Evolutionary conservation across 2,113 vertebrate genomes (phyloP), one percentile per base, ranked within the genome.

Genomic region (Ondatra zibethicus): DNA sequence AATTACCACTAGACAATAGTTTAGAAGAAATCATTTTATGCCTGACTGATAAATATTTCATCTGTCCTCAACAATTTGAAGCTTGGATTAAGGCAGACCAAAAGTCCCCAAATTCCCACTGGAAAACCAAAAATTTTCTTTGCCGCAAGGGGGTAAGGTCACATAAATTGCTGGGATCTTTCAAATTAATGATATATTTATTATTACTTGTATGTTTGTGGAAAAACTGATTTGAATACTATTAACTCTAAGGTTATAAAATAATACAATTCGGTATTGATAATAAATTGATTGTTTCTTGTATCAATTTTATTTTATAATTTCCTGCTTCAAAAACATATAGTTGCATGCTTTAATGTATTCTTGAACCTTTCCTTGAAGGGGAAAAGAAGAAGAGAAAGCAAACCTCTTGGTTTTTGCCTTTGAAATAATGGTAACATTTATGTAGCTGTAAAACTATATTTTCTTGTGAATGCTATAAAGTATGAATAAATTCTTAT

Each of bases 31-130:
- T 19, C 16, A 29, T 81, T 93, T 93, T 52, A 90, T 80, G 76
- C 84, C 50, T 91, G 45, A 50, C 45, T 88, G 61, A 65, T 80
- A 93, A 95, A n/a, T 66, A 76, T 21, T 89, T 52, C 29, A 27
- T 33, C 55, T 58, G 8, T 65, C 58, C 50, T 95, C 14, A 85
- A 76, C 11, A 55, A 75, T 68, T 81, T 80, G 13, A 66, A 82
- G 72, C 66, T 95, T 50, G 68, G 14, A 81, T 70, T 9, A 19
- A 81, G 3, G 7, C 7, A 84, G 52, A 76, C 47, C 68, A 94
- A 96, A 96, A 95, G 11, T 93, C 76, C 55, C 85, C 19, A 78
- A 39, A 75, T 95, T 29, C 68, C 77, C 76, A 81, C 45, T 75
- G 1, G 68, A 47, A 52, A 7, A 31, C 25, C 63, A 91, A 88